Percentiles rank a stretch among this genome's conserved stretches.
These are phyloP conservation scores for Epicampocera succincta DNA, from an alignment of 2,888 invertebrate genomes.

Conservation along the genomic window DNA sequence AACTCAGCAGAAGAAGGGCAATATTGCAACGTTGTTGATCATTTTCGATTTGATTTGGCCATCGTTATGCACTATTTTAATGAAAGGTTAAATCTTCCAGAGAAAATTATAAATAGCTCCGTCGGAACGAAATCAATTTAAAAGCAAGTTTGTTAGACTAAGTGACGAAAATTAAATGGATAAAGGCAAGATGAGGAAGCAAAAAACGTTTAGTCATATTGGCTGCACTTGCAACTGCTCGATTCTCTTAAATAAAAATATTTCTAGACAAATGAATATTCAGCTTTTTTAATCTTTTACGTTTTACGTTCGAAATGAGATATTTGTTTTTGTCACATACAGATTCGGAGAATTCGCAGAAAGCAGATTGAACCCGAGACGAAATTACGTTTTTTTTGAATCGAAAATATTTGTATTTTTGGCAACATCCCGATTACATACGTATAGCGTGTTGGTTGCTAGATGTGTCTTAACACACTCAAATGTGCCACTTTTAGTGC, in stretches of 20 bases:
- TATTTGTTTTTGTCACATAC: constrained; percentile 24
- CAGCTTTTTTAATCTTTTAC: too few species aligned
- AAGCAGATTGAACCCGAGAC: too few species aligned
- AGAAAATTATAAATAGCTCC: constrained; percentile 16
- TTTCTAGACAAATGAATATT: too few species aligned
- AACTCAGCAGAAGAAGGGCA: neutral
- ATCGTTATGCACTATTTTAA: neutral
- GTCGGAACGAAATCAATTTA: constrained; percentile 32
- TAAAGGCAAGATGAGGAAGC: neutral
- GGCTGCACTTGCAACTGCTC: too few species aligned
- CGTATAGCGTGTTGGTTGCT: neutral
- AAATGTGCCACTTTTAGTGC: neutral
- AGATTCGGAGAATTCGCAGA: too few species aligned
- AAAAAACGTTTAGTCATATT: constrained; percentile 20
- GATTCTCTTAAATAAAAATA: too few species aligned
- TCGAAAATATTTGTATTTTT: too few species aligned
- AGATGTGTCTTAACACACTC: neutral
- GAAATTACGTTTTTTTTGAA: too few species aligned
- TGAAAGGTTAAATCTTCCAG: constrained; percentile 7
- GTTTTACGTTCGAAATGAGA: constrained; percentile 7
- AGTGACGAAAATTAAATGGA: constrained; percentile 39
- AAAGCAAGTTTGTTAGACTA: constrained; percentile 39
- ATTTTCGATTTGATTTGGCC: neutral
- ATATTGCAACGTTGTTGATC: neutral
- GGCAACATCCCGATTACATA: too few species aligned